Percentiles rank a stretch among this genome's conserved stretches.
Conservation (phyloP, 35 echinoderm and acorn worm species). For the Apostichopus parvimensis region DNA sequence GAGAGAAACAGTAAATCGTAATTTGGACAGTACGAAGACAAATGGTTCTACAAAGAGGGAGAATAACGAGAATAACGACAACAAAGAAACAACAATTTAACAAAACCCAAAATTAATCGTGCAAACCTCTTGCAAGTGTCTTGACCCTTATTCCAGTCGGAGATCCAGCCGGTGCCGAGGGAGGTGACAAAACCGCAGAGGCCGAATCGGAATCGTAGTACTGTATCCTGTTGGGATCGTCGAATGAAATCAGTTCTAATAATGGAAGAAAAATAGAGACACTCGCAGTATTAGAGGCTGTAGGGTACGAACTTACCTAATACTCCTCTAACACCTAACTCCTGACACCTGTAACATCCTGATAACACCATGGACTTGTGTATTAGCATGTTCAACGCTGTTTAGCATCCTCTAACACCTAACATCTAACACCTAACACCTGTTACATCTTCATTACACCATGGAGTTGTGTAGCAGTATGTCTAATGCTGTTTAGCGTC, state of each 20-base stretch:
- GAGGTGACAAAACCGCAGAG: background rate
- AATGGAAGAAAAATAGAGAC: background rate
- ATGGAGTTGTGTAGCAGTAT: too few relatives aligned
- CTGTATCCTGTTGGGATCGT: background rate
- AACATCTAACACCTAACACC: too few relatives aligned
- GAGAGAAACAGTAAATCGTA: background rate
- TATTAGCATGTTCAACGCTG: too few relatives aligned
- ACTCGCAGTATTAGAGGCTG: background rate
- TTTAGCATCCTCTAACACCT: too few relatives aligned
- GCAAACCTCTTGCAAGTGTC: background rate
- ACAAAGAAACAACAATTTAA: background rate
- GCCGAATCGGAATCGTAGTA: slow-evolving; percentile 1
- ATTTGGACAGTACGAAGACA: background rate
- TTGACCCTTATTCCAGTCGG: background rate
- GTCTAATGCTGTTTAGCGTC: too few relatives aligned
- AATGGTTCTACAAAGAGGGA: background rate
- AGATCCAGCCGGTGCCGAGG: background rate
- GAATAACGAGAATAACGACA: background rate
- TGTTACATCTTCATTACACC: too few relatives aligned
- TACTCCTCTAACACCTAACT: too few relatives aligned
- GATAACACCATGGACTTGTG: too few relatives aligned
- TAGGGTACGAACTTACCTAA: too few relatives aligned
- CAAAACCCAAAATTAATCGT: background rate
- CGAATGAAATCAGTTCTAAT: slow-evolving; percentile 40
- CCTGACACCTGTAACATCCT: too few relatives aligned